Evolutionary conservation across 2,113 vertebrate genomes (phyloP).

Genomic region (Halcyon malimbica): DNA sequence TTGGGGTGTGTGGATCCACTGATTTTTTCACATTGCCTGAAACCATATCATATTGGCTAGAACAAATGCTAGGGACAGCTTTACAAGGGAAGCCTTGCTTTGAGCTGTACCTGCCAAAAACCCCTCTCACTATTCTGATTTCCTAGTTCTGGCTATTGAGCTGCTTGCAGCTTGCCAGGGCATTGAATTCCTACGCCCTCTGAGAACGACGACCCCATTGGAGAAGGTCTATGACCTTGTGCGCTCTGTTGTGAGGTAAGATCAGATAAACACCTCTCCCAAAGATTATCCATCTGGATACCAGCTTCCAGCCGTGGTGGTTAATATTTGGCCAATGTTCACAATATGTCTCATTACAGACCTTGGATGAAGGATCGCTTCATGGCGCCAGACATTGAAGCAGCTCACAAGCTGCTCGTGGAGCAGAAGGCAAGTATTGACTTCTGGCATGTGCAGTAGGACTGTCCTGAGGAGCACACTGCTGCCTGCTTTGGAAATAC

Average conservation of each 20-base stretch:
- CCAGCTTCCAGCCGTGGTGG: background rate
- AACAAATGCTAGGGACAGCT: background rate
- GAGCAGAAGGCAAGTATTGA: conserved; percentile 88
- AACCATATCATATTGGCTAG: background rate
- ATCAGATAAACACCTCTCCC: conserved; percentile 63
- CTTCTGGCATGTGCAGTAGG: rapidly evolving
- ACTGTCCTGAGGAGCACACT: background rate
- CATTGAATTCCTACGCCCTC: conserved; percentile 96
- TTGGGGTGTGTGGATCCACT: background rate
- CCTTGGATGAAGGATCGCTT: conserved; percentile 98
- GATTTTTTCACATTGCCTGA: background rate
- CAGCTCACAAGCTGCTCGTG: conserved; percentile 86
- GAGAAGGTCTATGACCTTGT: conserved; percentile 99
- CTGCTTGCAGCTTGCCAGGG: conserved; percentile 95
- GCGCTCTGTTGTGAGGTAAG: conserved; percentile 94
- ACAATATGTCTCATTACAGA: conserved; percentile 65
- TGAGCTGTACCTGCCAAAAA: background rate
- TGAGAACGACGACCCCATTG: conserved; percentile 93
- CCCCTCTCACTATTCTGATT: background rate
- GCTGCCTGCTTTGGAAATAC: background rate
- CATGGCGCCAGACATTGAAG: conserved; percentile 96
- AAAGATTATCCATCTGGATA: background rate
- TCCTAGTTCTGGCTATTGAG: conserved; percentile 92
- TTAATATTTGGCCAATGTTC: conserved; percentile 59
- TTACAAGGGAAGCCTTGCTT: background rate